These are phyloP conservation scores for Ichneumoninae sp. DNA, from an alignment of 2,888 invertebrate genomes.

Conservation along the genomic window DNA sequence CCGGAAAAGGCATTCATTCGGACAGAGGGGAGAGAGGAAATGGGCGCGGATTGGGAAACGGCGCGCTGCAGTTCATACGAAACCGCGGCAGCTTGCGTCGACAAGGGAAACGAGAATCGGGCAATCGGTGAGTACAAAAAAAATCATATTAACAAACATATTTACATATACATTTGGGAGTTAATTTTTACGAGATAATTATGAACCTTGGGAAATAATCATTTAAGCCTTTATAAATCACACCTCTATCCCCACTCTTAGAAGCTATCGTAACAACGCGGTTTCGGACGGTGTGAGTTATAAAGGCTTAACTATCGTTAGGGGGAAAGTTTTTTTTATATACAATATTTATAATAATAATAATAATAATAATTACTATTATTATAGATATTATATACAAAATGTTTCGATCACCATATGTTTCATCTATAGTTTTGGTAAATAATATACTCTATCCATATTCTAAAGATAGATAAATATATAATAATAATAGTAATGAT, in stretches of 20 bases:
- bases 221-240: too few species aligned
- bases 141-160: not conserved
- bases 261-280: too few species aligned
- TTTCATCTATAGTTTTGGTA: too few species aligned
- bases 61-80: constrained; percentile 81
- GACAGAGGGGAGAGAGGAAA: constrained; percentile 40
- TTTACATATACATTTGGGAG: not conserved
- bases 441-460: too few species aligned
- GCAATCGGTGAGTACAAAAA: constrained; percentile 78
- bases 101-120: constrained; percentile 78
- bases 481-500: not conserved
- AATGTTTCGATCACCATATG: too few species aligned
- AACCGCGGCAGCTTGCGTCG: constrained; percentile 80
- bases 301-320: too few species aligned
- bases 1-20: constrained; percentile 22
- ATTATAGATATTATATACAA: too few species aligned
- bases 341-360: too few species aligned
- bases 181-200: not conserved
- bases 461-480: not conserved
- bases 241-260: too few species aligned
- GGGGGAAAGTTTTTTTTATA: too few species aligned
- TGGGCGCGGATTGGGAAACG: constrained; percentile 76
- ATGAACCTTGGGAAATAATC: not conserved
- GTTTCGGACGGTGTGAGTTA: too few species aligned
- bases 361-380: too few species aligned